These are phyloP conservation scores for Oncorhynchus masou DNA, from an alignment of 2,113 vertebrate species.

Conservation along the genomic window DNA sequence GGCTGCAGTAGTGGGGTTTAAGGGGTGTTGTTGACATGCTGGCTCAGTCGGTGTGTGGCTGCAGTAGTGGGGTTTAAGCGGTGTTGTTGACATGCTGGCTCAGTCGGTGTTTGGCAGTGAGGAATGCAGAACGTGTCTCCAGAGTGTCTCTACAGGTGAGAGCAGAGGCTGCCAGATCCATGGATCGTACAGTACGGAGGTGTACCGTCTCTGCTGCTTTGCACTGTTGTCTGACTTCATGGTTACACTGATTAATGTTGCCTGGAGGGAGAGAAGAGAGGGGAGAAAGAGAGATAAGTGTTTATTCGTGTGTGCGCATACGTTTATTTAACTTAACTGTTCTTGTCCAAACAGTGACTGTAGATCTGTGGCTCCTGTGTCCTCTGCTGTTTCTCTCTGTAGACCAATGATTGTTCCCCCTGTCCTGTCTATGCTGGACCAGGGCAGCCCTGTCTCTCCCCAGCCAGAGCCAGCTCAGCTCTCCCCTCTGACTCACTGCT, in stretches of 20 bases:
- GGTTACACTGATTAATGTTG: slow-evolving; percentile 17
- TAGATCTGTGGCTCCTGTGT: not conserved
- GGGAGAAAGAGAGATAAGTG: not conserved
- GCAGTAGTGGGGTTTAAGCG: too few relatives aligned
- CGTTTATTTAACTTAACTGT: not conserved
- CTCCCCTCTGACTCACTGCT: slow-evolving; percentile 22
- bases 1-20: too few relatives aligned
- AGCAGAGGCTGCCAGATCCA: too few relatives aligned
- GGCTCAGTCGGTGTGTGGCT: too few relatives aligned
- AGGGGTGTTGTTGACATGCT: not conserved
- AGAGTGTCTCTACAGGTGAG: too few relatives aligned
- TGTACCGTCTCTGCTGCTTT: slow-evolving; percentile 17
- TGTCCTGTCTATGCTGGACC: not conserved
- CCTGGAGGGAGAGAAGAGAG: slow-evolving; percentile 2
- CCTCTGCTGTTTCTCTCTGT: not conserved
- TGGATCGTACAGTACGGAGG: not conserved
- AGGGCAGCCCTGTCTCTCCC: not conserved
- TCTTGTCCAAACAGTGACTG: not conserved
- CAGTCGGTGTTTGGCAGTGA: not conserved
- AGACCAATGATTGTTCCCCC: not conserved
- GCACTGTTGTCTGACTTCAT: slow-evolving; percentile 40
- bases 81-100: too few relatives aligned
- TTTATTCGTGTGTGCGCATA: not conserved
- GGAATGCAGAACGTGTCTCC: too few relatives aligned
- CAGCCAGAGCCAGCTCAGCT: not conserved